Evolutionary conservation across 2,797 vertebrate species (phyloP).

Genomic region (Pelochelys cantorii): DNA sequence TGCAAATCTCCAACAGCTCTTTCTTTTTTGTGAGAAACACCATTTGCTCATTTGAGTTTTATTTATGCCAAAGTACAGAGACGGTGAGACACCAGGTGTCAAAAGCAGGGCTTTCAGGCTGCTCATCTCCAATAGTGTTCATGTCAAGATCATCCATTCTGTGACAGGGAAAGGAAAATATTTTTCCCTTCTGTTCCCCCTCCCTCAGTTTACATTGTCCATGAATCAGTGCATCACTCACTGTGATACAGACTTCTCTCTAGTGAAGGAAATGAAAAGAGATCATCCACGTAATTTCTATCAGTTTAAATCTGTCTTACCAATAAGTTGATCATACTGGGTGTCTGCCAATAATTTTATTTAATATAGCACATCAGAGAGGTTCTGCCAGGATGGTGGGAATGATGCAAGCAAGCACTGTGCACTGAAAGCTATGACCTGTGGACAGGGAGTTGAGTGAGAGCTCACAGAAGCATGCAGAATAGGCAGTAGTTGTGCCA

Average conservation of each 20-base stretch:
- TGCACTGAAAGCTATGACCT: background rate
- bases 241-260: background rate
- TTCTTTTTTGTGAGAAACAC: background rate
- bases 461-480: background rate
- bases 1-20: background rate
- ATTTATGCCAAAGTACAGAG: constrained; percentile 11
- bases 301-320: background rate
- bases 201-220: background rate
- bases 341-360: background rate
- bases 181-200: constrained; percentile 17
- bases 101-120: constrained; percentile 5
- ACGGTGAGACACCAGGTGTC: background rate
- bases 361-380: background rate
- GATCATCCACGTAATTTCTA: constrained; percentile 16
- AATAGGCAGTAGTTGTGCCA: background rate
- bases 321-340: background rate
- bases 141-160: constrained; percentile 25
- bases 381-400: background rate
- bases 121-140: constrained; percentile 21
- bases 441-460: background rate
- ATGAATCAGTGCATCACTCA: constrained; percentile 5
- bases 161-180: constrained; percentile 35
- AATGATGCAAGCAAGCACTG: background rate
- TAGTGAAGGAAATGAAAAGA: constrained; percentile 41
- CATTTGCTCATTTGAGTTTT: background rate